Evolutionary conservation across 2,888 invertebrate genomes (phyloP).

Genomic region (Trichopoda pennipes): DNA sequence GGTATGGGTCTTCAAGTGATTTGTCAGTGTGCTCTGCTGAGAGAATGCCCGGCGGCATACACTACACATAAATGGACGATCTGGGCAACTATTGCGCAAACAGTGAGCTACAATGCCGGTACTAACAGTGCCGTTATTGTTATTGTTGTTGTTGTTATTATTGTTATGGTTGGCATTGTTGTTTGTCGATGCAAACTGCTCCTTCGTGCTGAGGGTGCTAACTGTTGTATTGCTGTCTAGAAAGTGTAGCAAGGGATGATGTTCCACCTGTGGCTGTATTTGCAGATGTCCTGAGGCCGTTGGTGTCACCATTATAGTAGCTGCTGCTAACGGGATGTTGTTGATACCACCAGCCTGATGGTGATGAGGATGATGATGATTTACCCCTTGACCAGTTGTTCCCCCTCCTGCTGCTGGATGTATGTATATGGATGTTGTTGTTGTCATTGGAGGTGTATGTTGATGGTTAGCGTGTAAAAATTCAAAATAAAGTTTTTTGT

Average conservation of each 20-base stretch:
- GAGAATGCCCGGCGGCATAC: slow-evolving; percentile 77
- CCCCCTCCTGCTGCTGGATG: slow-evolving; percentile 64
- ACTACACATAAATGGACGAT: slow-evolving; percentile 77
- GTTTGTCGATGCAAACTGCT: slow-evolving; percentile 64
- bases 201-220: slow-evolving; percentile 75
- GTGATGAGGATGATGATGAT: slow-evolving; percentile 70
- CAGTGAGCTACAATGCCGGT: slow-evolving; percentile 70
- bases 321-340: slow-evolving; percentile 67
- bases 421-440: background rate
- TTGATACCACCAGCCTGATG: slow-evolving; percentile 59
- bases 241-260: slow-evolving; percentile 77
- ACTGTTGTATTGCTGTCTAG: slow-evolving; percentile 78
- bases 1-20: slow-evolving; percentile 78
- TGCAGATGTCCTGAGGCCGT: slow-evolving; percentile 65
- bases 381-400: slow-evolving; percentile 55
- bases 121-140: slow-evolving; percentile 69
- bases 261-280: slow-evolving; percentile 75
- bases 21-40: slow-evolving; percentile 78
- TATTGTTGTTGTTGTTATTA: slow-evolving; percentile 69
- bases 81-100: slow-evolving; percentile 71
- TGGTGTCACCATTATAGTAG: slow-evolving; percentile 66
- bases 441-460: slow-evolving; percentile 57
- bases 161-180: slow-evolving; percentile 72
- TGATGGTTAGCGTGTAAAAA: slow-evolving; percentile 77
- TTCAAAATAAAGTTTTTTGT: slow-evolving; percentile 79